phyloP scores from a whole-genome alignment of 2,113 vertebrate genomes.

The Triplophysa rosa region DNA sequence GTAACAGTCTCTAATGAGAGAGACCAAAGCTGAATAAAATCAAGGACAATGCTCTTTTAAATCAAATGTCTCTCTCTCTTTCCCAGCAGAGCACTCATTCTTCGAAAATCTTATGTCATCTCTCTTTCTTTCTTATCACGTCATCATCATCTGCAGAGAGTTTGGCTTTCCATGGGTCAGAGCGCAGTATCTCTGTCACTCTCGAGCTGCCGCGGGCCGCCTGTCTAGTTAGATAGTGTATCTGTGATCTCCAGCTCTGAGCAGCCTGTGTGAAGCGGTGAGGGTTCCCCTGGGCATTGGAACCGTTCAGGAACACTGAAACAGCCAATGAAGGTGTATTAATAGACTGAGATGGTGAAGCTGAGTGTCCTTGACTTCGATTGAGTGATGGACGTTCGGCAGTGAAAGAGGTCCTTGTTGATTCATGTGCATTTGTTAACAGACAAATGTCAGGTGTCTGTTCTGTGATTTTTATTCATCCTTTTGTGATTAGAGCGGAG shows the following conservation, averaged over 20 bases:
- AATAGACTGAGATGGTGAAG: conserved; percentile 33
- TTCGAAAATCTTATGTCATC: conserved; percentile 33
- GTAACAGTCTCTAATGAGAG: background rate
- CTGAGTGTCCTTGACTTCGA: conserved; percentile 12
- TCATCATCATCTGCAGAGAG: background rate
- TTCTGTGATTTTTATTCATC: background rate
- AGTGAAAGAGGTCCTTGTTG: background rate
- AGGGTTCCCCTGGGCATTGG: conserved; percentile 35
- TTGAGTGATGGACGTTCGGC: conserved; percentile 27
- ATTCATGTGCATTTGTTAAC: background rate
- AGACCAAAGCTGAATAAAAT: background rate
- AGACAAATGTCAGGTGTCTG: no score
- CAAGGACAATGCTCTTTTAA: conserved; percentile 17
- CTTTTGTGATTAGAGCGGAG: background rate
- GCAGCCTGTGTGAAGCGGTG: conserved; percentile 30
- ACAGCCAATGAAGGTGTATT: conserved; percentile 37
- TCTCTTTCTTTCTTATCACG: conserved; percentile 9
- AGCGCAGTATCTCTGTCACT: conserved; percentile 9
- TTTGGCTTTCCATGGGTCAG: conserved; percentile 37
- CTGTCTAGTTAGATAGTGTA: conserved; percentile 36
- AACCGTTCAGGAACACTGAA: conserved; percentile 27
- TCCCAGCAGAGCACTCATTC: background rate
- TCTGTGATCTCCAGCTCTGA: conserved; percentile 32
- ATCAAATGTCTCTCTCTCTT: conserved; percentile 25
- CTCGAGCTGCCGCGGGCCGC: conserved; percentile 11